Base-by-base conservation (phyloP, 1,140 invertebrate species). In the Drosophila gunungcola region DNA sequence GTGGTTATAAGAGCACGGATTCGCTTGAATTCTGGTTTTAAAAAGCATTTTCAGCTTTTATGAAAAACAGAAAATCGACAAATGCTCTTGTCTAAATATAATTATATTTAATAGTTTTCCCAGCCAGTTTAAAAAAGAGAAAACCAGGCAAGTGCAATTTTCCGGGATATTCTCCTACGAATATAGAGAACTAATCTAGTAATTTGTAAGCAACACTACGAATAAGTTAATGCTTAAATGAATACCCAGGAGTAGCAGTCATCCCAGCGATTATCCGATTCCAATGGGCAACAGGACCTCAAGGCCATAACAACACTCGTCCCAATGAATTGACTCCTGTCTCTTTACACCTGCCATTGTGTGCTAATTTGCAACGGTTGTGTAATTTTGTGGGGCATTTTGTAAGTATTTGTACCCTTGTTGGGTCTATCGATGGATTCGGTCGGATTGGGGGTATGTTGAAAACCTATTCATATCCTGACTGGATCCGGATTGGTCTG, bases 361-460 rank as follows among this genome's bases (percentile, higher is more conserved):
- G 61, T 46, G 63, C 78, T 81, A 86, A 85, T 85, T 86, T 85
- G 81, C 54, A 78, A 80, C 73, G 81, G 81, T 78, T 77, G 49
- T 85, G 81, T 84, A 73, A 80, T 80, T 80, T 46, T 67, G 67
- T 54, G 39, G 32, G 57, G 55, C 80, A 79, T 62, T 80, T 85
- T 65, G 63, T 80, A 42, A 38, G 57, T 56, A 41, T 63, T 42
- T 60, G 54, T 60, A 45, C 57, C 51, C 62, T 57, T 68, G 57
- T 63, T 46, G 62, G 69, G 63, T 48, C 70, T 42, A 67, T 73
- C 68, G 69, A 64, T 76, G 60, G 51, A 29, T 13, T 29, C 11
- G 4, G 25, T 7, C 7, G 42, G 25, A 48, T 21, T n/a, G 21
- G n/a, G 21, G 6, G 42, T 29, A 42, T 49, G 46, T 49, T n/a